A percentile compares a stretch with the other conserved stretches of the same genome.
These are phyloP conservation scores for Morone saxatilis DNA, from an alignment of 2,113 vertebrate genomes.

Conservation along the genomic window DNA sequence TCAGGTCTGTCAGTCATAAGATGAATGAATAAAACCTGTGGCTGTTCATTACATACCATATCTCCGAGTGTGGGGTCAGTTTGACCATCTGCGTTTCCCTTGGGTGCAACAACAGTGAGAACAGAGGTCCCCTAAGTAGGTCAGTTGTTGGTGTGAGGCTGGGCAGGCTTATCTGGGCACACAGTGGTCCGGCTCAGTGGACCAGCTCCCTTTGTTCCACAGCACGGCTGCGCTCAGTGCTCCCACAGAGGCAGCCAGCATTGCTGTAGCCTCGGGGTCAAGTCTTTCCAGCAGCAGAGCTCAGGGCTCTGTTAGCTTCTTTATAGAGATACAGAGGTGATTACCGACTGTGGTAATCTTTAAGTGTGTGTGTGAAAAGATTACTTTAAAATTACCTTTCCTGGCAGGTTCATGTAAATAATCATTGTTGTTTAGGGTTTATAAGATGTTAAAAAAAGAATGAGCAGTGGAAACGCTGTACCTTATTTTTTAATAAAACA, in stretches of 20 bases:
- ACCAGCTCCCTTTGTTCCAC: slow-evolving; percentile 72
- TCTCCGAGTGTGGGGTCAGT: slow-evolving; percentile 28
- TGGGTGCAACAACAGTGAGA: slow-evolving; percentile 52
- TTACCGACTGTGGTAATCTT: slow-evolving; percentile 19
- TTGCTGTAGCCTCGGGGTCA: slow-evolving; percentile 57
- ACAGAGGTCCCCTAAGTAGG: slow-evolving; percentile 76
- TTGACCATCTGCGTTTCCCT: slow-evolving; percentile 43
- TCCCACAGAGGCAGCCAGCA: slow-evolving; percentile 72
- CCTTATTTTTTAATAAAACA: not conserved
- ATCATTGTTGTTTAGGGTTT: not conserved
- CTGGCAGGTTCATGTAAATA: not conserved
- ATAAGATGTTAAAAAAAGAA: not conserved
- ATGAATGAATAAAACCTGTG: not conserved
- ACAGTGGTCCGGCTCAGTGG: slow-evolving; percentile 72
- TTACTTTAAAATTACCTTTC: slow-evolving; percentile 1
- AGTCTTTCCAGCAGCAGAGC: slow-evolving; percentile 63
- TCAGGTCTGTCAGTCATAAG: not conserved
- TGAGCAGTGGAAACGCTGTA: not conserved
- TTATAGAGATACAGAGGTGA: slow-evolving; percentile 35
- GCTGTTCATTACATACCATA: not conserved
- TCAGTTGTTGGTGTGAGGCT: slow-evolving; percentile 70
- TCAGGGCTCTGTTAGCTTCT: slow-evolving; percentile 30
- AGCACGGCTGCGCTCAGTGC: slow-evolving; percentile 57
- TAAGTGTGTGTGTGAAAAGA: slow-evolving; percentile 17
- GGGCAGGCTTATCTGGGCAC: slow-evolving; percentile 71